phyloP scores from a whole-genome alignment of 2,113 vertebrate genomes.

The Chunga burmeisteri region DNA sequence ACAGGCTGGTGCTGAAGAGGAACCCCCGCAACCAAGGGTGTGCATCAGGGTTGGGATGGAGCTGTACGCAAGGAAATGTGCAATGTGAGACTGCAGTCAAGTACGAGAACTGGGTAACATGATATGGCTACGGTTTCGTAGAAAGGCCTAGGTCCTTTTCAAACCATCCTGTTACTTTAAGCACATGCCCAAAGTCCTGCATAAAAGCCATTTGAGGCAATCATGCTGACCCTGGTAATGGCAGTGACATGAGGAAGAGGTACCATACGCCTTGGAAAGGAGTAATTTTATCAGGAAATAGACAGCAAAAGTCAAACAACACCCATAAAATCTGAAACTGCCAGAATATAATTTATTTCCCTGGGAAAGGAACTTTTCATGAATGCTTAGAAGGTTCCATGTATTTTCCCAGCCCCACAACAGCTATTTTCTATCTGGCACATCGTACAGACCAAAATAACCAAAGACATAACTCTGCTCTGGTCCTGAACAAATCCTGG shows the following conservation, averaged over 20 bases:
- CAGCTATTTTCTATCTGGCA: not conserved
- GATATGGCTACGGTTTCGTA: not conserved
- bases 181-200: not conserved
- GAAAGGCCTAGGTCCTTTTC: not conserved
- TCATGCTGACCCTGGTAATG: not conserved
- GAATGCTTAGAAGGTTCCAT: not conserved
- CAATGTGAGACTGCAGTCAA: not conserved
- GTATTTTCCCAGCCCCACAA: not conserved
- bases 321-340: not conserved
- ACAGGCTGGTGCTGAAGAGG: not conserved
- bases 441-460: not conserved
- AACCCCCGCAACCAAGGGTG: not conserved
- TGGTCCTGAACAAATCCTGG: not conserved
- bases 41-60: not conserved
- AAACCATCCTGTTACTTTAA: not conserved
- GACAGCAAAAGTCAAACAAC: not conserved
- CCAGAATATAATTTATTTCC: not conserved
- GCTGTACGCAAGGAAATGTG: rapidly evolving
- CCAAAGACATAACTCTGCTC: not conserved
- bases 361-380: not conserved
- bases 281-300: not conserved
- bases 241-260: not conserved
- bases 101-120: rapidly evolving
- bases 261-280: not conserved
- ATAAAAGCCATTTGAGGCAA: not conserved